A percentile compares a stretch with the other conserved stretches of the same genome.
Conservation (phyloP, 2,113 vertebrate species). For the Phylloscopus trochiloides region DNA sequence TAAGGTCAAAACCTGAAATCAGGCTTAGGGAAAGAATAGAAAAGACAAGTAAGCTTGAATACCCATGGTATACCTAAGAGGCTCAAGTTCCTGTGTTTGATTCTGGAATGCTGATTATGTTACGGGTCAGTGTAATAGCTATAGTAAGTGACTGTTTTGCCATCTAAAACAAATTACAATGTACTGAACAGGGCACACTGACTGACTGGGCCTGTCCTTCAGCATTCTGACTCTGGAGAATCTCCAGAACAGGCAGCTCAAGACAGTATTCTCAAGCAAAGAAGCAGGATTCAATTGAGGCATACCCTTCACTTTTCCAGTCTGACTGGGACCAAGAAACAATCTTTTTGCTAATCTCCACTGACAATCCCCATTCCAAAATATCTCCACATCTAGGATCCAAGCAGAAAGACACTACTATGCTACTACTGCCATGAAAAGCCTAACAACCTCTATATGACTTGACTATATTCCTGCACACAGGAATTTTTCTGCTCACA, state of each 20-base stretch:
- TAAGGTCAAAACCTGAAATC: neutral
- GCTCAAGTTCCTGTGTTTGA: neutral
- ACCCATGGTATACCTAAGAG: neutral
- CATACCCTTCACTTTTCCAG: neutral
- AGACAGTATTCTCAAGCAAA: neutral
- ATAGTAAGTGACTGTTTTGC: neutral
- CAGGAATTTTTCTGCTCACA: neutral
- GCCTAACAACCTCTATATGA: neutral
- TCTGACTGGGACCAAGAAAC: neutral
- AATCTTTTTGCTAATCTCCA: neutral
- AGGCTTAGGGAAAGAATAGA: neutral
- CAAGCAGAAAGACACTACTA: neutral
- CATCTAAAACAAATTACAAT: neutral
- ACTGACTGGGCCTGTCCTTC: neutral
- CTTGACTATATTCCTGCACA: neutral
- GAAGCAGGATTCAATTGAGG: neutral
- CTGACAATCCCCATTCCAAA: neutral
- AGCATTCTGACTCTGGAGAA: neutral
- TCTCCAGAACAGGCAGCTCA: neutral
- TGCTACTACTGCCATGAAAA: neutral
- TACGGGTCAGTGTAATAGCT: neutral
- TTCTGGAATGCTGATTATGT: neutral
- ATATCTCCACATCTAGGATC: neutral
- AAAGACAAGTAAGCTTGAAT: neutral
- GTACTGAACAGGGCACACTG: neutral